Base-by-base conservation (phyloP, 2,797 vertebrate genomes). In the Syngnathus rostellatus region DNA sequence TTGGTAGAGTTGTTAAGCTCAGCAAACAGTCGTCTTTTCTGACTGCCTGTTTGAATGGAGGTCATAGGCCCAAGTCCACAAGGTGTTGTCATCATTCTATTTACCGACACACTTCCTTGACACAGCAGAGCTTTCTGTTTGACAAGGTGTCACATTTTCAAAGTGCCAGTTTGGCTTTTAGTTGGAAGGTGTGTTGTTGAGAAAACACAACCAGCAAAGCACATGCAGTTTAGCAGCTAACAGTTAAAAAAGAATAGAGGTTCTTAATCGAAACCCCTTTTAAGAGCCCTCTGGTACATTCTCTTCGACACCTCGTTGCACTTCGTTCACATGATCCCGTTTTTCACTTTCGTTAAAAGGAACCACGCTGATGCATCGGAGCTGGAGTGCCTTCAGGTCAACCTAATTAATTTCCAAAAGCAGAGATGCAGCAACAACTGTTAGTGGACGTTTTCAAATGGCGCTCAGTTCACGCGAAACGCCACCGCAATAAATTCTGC, bases 361-460 rank as follows among this genome's bases (percentile, higher is more conserved):
- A 62, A 62, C 25, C 60, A 12, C 1, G 55, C 25, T 37, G 25
- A 12, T 58, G 60, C 41, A 46, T 25, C 12, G 46, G 39, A 41
- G 21, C 19, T 41, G 59, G 19, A 61, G 38, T n/a, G n/a, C 58
- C 12, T 23, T 43, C 39, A 61, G 39, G 39, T 61, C 60, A 46
- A 45, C 41, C 45, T 62, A 25, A 62, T 62, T 62, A 62, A 62
- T 21, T 43, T 62, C 60, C 41, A 12, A 11, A 25, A 23, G 39
- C 59, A 25, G 60, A 43, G 14, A 62, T 45, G 60, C 60, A 62
- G 60, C 60, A 25, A 21, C 41, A 45, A 16, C 21, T n/a, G 41
- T 62, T 41, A 25, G 21, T 45, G 21, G 40, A 43, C 8, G 21
- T 21, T 11, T 62, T 43, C 6, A 16, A 62, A 62, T 43, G 60